Base-by-base conservation (phyloP, 2,113 vertebrate species). In the Apeltes quadracus region DNA sequence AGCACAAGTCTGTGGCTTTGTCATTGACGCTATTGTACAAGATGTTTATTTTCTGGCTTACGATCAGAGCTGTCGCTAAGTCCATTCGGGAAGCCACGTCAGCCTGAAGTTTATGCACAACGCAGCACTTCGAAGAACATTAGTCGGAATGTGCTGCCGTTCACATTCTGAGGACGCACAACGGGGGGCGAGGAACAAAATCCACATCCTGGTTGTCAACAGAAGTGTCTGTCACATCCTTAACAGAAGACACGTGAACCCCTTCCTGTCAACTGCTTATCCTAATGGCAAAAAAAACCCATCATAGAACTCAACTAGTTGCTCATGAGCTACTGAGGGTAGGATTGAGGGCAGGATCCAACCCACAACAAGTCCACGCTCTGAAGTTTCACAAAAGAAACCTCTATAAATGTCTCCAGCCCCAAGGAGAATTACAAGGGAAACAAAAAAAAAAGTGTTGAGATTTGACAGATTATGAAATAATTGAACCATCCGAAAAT, bases 71-170 rank as follows among this genome's bases (percentile, higher is more conserved):
- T 55, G 50, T 15, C 23, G 32, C 36, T 9, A 44, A 27, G 25
- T 46, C 5, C 27, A 16, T 56, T 57, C 4, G 11, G 46, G 12
- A 48, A 22, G 11, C 22, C 23, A 20, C 22, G 34, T 61, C 50
- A 57, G 59, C 66, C 41, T 14, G 7, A 18, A 25, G 16, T 67
- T 71, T 56, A 18, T 61, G 78, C 72, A 44, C 46, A 61, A 32
- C 1, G 13, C 48, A 43, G 73, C 79, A 81, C 23, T 59, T 74
- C 59, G 23, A 48, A n/a, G 36, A 39, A 32, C 44, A n/a, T 38
- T 23, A 69, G 43, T 23, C 77, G 75, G 70, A 85, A 83, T 80
- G 84, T 83, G 76, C 84, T 71, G 61, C 23, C 36, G 79, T 55
- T 57, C 20, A 66, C 69, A 61, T 70, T 76, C 39, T 50, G 54